Base-by-base conservation (phyloP, 2,113 vertebrate species). In the Camelus dromedarius region DNA sequence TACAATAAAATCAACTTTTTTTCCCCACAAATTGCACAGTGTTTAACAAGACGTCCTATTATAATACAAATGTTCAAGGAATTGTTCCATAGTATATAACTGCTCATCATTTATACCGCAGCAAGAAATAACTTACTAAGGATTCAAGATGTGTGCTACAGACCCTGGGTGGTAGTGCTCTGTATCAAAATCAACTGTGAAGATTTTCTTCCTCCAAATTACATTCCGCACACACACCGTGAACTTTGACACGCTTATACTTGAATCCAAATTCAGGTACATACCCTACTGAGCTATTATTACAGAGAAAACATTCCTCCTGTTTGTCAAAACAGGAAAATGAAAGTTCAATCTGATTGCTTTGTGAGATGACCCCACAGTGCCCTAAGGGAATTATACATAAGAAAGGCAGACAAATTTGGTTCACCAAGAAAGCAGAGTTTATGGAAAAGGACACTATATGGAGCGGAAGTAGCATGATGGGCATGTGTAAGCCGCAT, bases 401-500 rank as follows among this genome's bases (percentile, higher is more conserved):
- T 42, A 7, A 72, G 42, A 88, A 97, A 69, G 4, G 52, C 26
- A 62, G 91, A 64, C 9, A 52, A 35, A n/a, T 64, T 50, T 69
- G 22, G 14, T 32, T 72, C 24, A 13, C 35, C 7, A 30, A 56
- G 20, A 94, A 76, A 15, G 4, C 6, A 64, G 72, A 84, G 1
- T 2, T 24, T 30, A 46, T 15, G 32, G 22, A 14, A 5, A 91
- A 66, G 28, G 10, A 7, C 7, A 8, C 4, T 8, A 12, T 26
- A 56, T 0, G 6, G n/a, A 12, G 26, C 11, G 1, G 14, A 52
- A 30, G 12, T 28, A 9, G 10, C 7, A 13, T 6, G 60, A 10
- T 16, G 5, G n/a, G 13, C 8, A 42, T 0, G 2, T 4, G 2
- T 0, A 3, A 84, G 14, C 8, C 22, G 2, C 1, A 4, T n/a